A percentile compares a stretch with the other conserved stretches of the same genome.
Evolutionary conservation across 2,888 invertebrate genomes (phyloP).

Genomic region (Pterobdella sp.): DNA sequence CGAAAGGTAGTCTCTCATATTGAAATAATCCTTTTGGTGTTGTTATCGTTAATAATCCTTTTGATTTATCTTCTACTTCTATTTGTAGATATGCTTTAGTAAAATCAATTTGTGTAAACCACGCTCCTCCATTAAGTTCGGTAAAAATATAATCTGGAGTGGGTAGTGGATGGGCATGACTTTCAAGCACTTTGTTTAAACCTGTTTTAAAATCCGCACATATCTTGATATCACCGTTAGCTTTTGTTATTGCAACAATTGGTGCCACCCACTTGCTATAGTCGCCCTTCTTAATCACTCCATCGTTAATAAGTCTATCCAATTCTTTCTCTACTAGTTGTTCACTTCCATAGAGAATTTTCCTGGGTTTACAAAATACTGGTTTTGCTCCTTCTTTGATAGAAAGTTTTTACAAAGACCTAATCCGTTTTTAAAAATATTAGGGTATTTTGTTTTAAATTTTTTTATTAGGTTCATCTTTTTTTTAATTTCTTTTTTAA

Average conservation of each 20-base stretch:
- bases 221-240: neutral
- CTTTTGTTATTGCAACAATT: neutral
- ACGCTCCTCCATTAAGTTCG: neutral
- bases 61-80: constrained; percentile 10
- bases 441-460: neutral
- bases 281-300: constrained; percentile 14
- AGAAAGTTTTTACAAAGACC: too few species aligned
- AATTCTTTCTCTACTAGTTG: constrained; percentile 2
- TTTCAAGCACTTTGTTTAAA: constrained; percentile 1
- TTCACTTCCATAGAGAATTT: neutral
- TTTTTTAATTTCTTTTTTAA: too few species aligned
- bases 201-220: constrained; percentile 9
- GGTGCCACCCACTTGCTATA: constrained; percentile 3
- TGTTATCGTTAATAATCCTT: neutral
- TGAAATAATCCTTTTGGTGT: constrained; percentile 8
- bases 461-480: neutral
- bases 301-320: constrained; percentile 13
- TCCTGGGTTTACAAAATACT: constrained; percentile 3
- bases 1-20: too few species aligned
- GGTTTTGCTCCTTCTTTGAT: constrained; percentile 3
- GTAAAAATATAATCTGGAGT: constrained; percentile 8
- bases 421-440: neutral
- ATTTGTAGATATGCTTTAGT: too few species aligned
- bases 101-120: neutral
- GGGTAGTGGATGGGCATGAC: constrained; percentile 5